Conservation (phyloP, 2,797 vertebrate species). For the Crocodylus rhombifer region DNA sequence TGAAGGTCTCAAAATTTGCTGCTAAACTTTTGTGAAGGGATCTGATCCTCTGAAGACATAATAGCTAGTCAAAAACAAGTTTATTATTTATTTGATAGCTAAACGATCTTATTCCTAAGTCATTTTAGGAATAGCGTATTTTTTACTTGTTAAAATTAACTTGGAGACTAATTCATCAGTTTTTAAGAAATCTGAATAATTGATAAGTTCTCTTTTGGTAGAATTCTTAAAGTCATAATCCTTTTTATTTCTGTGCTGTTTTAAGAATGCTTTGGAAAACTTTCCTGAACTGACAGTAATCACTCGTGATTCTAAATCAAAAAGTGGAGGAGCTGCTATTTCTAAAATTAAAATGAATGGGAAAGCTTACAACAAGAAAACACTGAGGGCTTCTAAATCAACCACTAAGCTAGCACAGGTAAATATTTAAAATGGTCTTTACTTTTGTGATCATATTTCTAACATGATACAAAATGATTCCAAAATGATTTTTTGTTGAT, state of each 20-base stretch:
- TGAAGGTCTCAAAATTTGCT: background rate
- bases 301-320: constrained; percentile 86
- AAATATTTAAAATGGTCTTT: constrained; percentile 56
- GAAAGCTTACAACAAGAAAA: constrained; percentile 96
- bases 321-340: constrained; percentile 87
- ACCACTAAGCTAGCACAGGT: constrained; percentile 92
- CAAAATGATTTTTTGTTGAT: background rate
- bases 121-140: background rate
- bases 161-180: background rate
- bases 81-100: background rate
- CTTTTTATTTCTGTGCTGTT: constrained; percentile 38
- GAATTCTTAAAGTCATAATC: background rate
- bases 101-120: background rate
- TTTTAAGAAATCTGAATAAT: background rate
- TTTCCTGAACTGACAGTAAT: constrained; percentile 96
- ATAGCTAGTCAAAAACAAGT: background rate
- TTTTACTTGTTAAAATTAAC: background rate
- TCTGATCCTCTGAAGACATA: background rate
- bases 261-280: constrained; percentile 93
- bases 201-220: background rate
- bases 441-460: constrained; percentile 11
- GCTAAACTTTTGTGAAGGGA: background rate
- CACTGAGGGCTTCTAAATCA: constrained; percentile 92
- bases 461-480: background rate
- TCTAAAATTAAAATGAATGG: constrained; percentile 97